Evolutionary conservation across 2,113 vertebrate genomes (phyloP), one percentile per base, ranked within the genome.

Genomic region (Chionodraco myersi): DNA sequence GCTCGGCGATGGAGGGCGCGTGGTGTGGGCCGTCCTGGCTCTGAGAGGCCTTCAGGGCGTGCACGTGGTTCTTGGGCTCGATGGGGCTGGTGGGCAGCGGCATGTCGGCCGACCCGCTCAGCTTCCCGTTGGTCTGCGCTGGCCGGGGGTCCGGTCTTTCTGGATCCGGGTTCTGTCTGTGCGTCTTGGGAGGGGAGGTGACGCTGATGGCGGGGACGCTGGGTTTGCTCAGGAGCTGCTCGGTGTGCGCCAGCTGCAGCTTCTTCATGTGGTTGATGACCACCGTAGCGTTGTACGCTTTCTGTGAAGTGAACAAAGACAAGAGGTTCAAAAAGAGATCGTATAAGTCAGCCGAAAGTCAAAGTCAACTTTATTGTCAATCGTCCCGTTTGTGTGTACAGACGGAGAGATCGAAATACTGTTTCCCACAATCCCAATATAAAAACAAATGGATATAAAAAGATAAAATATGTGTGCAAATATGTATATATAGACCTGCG

Each of bases 221-320:
- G 58, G 45, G 0, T 56, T 63, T 52, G 44, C 76, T 83, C 41
- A 70, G 82, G 13, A 88, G 82, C 0, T 87, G 57, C 72, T 54
- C 92, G 0, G 86, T 93, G 23, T 94, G 89, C 10, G 93, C 96
- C 94, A 95, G 95, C 82, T 99, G 97, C 7, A 99, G 94, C 87
- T 97, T 99, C 94, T 87, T 96, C 97, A 99, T 98, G 93, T 99
- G 97, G 80, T 97, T 96, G 59, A 99, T 97, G 11, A 96, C 97
- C 0, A 96, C 94, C 0, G 97, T 91, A 0, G 97, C 97, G 0
- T 99, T 99, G 89, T 96, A 96, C 75, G 97, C 97, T 97, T 97
- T 97, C 98, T 99, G 89, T 12, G 82, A 82, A 48, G 63, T 6
- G 41, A 41, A 88, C 12, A 59, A 0, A 61, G 14, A 63, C 3